phyloP scores from a whole-genome alignment of 2,113 vertebrate genomes.

The Eurystomus gularis region DNA sequence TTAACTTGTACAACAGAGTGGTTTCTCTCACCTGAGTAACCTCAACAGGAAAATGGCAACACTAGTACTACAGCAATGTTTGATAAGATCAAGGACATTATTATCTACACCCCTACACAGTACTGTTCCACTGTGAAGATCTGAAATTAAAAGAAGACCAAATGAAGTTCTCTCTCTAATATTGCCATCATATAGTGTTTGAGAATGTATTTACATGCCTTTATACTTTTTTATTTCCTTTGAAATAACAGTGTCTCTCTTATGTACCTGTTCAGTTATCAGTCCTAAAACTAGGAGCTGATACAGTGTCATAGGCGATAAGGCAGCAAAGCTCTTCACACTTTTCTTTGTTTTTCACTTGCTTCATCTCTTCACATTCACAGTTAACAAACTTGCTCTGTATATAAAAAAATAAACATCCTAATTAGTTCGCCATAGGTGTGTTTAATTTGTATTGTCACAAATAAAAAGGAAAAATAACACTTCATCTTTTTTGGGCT shows the following conservation, averaged over 20 bases:
- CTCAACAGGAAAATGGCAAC: not conserved
- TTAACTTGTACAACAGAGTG: not conserved
- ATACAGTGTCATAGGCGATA: not conserved
- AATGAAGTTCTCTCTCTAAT: not conserved
- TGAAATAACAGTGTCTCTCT: not conserved
- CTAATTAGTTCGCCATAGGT: conserved; percentile 26
- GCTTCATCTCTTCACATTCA: not conserved
- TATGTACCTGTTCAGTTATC: not conserved
- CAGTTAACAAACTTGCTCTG: not conserved
- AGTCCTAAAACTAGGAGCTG: not conserved
- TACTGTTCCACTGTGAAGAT: not conserved
- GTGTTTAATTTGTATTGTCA: conserved; percentile 44
- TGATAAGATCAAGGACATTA: not conserved
- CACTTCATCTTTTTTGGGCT: conserved; percentile 28
- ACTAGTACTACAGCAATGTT: not conserved
- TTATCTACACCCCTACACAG: not conserved
- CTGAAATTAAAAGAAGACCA: not conserved
- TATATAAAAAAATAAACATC: not conserved
- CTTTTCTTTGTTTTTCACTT: not conserved
- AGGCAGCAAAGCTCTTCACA: not conserved
- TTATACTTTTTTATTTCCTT: not conserved
- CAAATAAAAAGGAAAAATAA: conserved; percentile 31
- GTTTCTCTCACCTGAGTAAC: not conserved
- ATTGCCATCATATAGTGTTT: not conserved
- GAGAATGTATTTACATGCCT: not conserved